Conservation (phyloP, 1,140 invertebrate species). For the Sycophila sp. region DNA sequence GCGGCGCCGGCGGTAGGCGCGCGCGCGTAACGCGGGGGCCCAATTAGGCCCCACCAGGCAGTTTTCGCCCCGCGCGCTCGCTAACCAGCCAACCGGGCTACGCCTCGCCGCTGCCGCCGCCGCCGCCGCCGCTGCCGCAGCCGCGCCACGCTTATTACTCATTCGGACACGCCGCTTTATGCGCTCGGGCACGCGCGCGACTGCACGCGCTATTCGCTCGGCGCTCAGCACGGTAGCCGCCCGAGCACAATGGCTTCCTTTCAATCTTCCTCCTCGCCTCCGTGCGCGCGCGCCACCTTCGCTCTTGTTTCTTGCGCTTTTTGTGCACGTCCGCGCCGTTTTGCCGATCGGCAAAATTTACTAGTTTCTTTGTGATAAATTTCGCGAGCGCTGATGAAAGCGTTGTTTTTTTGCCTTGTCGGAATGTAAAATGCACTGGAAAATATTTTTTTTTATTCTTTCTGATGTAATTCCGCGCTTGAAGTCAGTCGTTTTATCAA, state of each 20-base stretch:
- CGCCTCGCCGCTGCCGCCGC: conserved; percentile 57
- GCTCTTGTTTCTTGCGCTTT: neutral
- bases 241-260: neutral
- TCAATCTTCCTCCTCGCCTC: neutral
- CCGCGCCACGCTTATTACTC: conserved; percentile 63
- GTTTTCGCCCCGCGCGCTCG: conserved; percentile 40
- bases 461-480: too few species aligned
- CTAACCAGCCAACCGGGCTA: conserved; percentile 56
- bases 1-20: too few species aligned
- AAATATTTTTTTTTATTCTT: too few species aligned
- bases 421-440: too few species aligned
- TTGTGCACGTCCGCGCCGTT: neutral
- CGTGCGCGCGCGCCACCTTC: neutral
- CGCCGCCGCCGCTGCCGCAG: too few species aligned
- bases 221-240: neutral
- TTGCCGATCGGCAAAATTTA: too few species aligned
- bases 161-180: conserved; percentile 62
- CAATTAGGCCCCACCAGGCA: conserved; percentile 58
- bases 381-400: too few species aligned
- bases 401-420: neutral
- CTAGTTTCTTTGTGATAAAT: too few species aligned
- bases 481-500: too few species aligned
- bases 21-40: conserved; percentile 58
- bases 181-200: conserved; percentile 44
- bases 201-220: conserved; percentile 12